These are phyloP conservation scores for Cyprinodon brontotheroides DNA, from an alignment of 2,113 vertebrate species.

Conservation along the genomic window DNA sequence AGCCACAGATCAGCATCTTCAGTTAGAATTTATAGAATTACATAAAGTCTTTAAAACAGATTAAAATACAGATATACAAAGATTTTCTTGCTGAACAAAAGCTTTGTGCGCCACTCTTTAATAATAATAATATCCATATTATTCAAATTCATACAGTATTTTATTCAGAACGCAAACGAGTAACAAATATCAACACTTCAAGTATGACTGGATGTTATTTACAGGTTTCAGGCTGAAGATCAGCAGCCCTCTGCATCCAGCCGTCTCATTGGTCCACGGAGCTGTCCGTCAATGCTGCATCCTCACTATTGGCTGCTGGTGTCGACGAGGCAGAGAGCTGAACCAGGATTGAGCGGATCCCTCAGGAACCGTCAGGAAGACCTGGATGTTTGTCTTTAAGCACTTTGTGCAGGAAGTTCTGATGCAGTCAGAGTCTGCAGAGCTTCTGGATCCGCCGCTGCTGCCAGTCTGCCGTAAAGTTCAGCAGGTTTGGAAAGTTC, in stretches of 20 bases:
- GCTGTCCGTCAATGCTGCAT: constrained; percentile 1
- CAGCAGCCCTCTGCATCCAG: constrained; percentile 5
- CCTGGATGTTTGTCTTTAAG: neutral
- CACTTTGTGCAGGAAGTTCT: neutral
- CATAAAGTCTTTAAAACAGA: neutral
- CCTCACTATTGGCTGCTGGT: neutral
- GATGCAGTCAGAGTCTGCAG: neutral
- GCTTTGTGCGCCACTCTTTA: neutral
- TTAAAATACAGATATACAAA: neutral
- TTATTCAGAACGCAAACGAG: constrained; percentile 19
- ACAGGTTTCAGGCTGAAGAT: constrained; percentile 38
- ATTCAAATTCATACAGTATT: too few relatives aligned
- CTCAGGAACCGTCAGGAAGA: neutral
- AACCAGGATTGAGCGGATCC: too few relatives aligned
- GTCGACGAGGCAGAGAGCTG: neutral
- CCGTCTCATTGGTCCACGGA: constrained; percentile 1
- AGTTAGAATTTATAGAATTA: neutral
- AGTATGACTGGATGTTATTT: constrained; percentile 52
- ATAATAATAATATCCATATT: too few relatives aligned
- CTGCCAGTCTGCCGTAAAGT: too few relatives aligned
- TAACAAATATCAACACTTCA: constrained; percentile 42
- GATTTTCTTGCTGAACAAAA: neutral
- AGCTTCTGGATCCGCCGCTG: too few relatives aligned
- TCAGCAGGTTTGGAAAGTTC: too few relatives aligned
- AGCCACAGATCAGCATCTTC: neutral